Conservation (phyloP, 2,888 invertebrate genomes). For the Ganaspis brasiliensis region DNA sequence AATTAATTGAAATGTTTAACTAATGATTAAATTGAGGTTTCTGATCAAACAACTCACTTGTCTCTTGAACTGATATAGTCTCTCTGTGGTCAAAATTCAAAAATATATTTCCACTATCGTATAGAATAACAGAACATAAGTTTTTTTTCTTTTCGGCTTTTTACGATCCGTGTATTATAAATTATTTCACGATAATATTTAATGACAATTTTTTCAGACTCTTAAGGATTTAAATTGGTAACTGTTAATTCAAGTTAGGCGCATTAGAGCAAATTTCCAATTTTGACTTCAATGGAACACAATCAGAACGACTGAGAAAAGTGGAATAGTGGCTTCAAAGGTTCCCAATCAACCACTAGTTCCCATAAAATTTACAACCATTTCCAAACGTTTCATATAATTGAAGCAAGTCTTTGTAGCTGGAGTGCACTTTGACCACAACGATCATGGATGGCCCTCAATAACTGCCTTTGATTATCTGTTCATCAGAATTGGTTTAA, state of each 20-base stretch:
- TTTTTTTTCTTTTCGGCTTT: too few relatives aligned
- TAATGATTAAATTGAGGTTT: too few relatives aligned
- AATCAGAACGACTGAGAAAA: background rate
- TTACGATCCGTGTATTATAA: too few relatives aligned
- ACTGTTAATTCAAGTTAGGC: background rate
- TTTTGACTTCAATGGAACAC: background rate
- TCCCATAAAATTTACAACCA: background rate
- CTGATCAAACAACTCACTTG: too few relatives aligned
- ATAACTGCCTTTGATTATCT: background rate
- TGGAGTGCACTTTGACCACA: slow-evolving; percentile 6
- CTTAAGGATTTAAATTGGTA: too few relatives aligned
- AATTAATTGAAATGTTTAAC: too few relatives aligned
- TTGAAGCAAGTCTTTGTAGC: slow-evolving; percentile 4
- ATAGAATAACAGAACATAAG: too few relatives aligned
- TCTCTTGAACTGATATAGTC: too few relatives aligned
- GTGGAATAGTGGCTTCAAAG: slow-evolving; percentile 1
- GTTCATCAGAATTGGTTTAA: background rate
- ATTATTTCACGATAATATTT: too few relatives aligned
- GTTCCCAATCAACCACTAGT: background rate
- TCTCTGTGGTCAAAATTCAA: too few relatives aligned
- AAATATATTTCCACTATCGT: too few relatives aligned
- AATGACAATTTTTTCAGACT: too few relatives aligned
- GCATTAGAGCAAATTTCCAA: background rate
- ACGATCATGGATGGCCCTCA: background rate
- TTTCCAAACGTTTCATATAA: slow-evolving; percentile 6